Percentiles rank a stretch among this genome's conserved stretches.
Evolutionary conservation across 2,888 invertebrate species (phyloP).

Genomic region (Heliconius aoede): DNA sequence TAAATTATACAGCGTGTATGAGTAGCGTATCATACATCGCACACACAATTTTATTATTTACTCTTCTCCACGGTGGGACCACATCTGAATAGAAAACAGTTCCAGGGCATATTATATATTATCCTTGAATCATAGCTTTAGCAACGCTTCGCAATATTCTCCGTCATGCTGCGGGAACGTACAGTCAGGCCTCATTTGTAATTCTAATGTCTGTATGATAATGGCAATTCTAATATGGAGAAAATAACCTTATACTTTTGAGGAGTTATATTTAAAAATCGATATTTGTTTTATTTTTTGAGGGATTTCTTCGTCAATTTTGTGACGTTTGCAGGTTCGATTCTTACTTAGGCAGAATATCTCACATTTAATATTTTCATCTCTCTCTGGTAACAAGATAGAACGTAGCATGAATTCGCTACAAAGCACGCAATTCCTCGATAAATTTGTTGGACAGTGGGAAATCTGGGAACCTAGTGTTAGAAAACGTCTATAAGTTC

Average conservation of each 20-base stretch:
- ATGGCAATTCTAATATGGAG: constrained; percentile 43
- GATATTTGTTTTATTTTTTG: too few species aligned
- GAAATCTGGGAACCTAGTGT: too few species aligned
- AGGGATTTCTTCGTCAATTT: too few species aligned
- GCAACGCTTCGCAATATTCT: constrained; percentile 60
- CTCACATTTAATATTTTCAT: too few species aligned
- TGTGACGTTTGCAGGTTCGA: too few species aligned
- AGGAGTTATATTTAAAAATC: not conserved
- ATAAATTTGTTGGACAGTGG: too few species aligned
- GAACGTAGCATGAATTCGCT: too few species aligned
- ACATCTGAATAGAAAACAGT: constrained; percentile 52
- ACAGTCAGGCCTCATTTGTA: constrained; percentile 62
- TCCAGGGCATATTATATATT: constrained; percentile 59
- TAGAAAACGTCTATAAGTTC: too few species aligned
- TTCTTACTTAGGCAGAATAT: too few species aligned
- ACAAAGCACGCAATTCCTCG: too few species aligned
- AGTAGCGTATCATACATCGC: constrained; percentile 42
- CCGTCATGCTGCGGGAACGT: constrained; percentile 52
- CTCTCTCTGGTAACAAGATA: too few species aligned
- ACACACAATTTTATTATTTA: constrained; percentile 47
- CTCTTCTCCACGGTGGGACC: constrained; percentile 45
- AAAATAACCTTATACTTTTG: constrained; percentile 41
- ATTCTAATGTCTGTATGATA: constrained; percentile 58
- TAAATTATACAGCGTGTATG: constrained; percentile 37
- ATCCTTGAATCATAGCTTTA: constrained; percentile 66